These are phyloP conservation scores for Holacanthella duospinosa DNA, from an alignment of 2,888 invertebrate species.

Conservation along the genomic window DNA sequence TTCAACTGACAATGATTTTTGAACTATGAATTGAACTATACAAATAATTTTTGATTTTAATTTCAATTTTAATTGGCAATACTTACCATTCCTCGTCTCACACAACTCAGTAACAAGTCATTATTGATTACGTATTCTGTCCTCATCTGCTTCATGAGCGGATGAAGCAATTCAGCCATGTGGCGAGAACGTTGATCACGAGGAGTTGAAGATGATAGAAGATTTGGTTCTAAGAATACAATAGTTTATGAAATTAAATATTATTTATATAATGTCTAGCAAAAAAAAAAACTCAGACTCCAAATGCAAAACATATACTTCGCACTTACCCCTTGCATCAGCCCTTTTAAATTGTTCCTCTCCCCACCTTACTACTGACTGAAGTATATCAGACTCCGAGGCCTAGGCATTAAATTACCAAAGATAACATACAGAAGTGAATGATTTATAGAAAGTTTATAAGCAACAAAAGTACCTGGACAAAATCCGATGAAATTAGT, in stretches of 20 bases:
- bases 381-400: not conserved
- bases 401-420: not conserved
- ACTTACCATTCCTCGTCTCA: not conserved
- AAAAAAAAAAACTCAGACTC: not conserved
- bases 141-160: conserved; percentile 4
- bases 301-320: not conserved
- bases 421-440: not conserved
- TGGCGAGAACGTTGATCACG: conserved; percentile 1
- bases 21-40: too few species aligned
- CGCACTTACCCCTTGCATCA: not conserved
- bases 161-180: not conserved
- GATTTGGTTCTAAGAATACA: not conserved
- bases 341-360: not conserved
- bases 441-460: not conserved
- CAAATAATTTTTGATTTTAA: not conserved
- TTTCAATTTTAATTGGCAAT: not conserved
- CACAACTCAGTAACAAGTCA: conserved; percentile 2
- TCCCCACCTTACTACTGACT: not conserved
- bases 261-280: not conserved
- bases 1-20: not conserved
- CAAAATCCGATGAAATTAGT: conserved; percentile 2
- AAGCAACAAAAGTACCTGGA: not conserved
- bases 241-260: not conserved
- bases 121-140: conserved; percentile 1
- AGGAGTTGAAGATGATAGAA: not conserved